Evolutionary conservation across 2,797 vertebrate genomes (phyloP).

Genomic region (Crypturellus tataupa): DNA sequence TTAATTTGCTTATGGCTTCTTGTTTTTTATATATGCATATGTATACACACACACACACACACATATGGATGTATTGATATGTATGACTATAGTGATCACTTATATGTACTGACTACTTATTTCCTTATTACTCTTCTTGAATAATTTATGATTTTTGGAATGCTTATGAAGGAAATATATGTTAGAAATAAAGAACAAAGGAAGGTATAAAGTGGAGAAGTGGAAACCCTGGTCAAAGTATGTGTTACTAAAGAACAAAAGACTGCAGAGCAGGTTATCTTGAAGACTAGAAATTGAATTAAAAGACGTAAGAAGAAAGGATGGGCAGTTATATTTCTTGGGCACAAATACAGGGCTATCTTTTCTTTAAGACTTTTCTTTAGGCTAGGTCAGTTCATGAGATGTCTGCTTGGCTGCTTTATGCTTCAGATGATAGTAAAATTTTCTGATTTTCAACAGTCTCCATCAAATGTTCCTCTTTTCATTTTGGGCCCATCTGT

Average conservation of each 20-base stretch:
- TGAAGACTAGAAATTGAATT: neutral
- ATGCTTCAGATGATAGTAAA: neutral
- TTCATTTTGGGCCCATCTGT: neutral
- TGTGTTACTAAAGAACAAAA: neutral
- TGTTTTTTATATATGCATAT: neutral
- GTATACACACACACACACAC: too few relatives aligned
- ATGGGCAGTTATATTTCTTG: neutral
- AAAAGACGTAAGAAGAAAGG: neutral
- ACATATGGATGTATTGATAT: too few relatives aligned
- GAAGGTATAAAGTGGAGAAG: neutral
- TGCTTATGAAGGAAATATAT: neutral
- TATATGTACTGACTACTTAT: neutral
- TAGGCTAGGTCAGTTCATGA: neutral
- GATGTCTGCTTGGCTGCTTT: neutral
- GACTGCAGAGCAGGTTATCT: neutral
- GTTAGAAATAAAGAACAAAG: neutral
- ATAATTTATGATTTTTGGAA: neutral
- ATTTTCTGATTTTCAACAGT: neutral
- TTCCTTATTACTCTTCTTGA: neutral
- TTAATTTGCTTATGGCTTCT: neutral
- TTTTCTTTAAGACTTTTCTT: neutral
- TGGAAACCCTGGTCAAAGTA: neutral
- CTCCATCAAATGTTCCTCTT: neutral
- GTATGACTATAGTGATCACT: too few relatives aligned
- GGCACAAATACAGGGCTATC: neutral